Evolutionary conservation across 2,888 invertebrate genomes (phyloP).

Genomic region (Drosophila barbarae): DNA sequence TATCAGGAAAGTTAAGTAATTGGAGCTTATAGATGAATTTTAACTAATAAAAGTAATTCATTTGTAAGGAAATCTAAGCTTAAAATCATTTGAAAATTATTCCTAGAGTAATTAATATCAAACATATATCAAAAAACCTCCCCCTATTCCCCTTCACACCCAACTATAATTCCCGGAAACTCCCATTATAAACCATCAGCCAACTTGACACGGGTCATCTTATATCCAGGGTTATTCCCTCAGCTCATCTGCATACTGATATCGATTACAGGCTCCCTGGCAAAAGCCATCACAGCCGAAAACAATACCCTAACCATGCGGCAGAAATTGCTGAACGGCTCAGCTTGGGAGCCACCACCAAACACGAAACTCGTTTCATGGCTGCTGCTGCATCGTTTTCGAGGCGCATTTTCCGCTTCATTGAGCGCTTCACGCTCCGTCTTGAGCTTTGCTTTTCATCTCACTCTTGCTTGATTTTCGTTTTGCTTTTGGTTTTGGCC

Average conservation of each 20-base stretch:
- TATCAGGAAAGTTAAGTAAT: not conserved
- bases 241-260: slow-evolving; percentile 24
- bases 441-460: slow-evolving; percentile 45
- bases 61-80: no score
- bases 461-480: slow-evolving; percentile 24
- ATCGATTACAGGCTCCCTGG: slow-evolving; percentile 31
- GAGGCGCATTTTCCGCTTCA: slow-evolving; percentile 73
- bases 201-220: slow-evolving; percentile 27
- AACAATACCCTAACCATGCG: slow-evolving; percentile 43
- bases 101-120: not conserved
- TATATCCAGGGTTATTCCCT: slow-evolving; percentile 6
- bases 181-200: slow-evolving; percentile 6
- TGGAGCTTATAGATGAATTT: not conserved
- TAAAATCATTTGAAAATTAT: not conserved
- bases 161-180: not conserved
- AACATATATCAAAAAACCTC: not conserved
- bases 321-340: slow-evolving; percentile 6
- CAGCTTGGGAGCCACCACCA: slow-evolving; percentile 18
- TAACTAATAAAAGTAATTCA: not conserved
- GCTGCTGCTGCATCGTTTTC: slow-evolving; percentile 54
- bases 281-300: slow-evolving; percentile 33
- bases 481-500: slow-evolving; percentile 36
- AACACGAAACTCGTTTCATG: slow-evolving; percentile 60
- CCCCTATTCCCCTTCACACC: not conserved
- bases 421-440: slow-evolving; percentile 52